Base-by-base conservation (phyloP, 2,797 vertebrate species). In the Crenuchus spilurus region DNA sequence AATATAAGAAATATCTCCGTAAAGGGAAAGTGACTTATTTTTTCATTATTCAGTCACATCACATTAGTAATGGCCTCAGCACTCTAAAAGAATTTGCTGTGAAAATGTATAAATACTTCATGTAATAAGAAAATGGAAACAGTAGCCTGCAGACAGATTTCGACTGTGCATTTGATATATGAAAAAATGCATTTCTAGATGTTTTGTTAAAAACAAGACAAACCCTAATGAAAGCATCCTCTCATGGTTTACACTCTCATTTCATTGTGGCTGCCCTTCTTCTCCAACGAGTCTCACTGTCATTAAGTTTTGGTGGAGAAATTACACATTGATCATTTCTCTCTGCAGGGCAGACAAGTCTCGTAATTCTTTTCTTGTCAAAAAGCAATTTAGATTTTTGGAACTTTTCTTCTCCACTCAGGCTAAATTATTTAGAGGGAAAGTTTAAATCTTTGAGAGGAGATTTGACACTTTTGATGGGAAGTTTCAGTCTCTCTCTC, bases 321-420 rank as follows among this genome's bases (percentile, higher is more conserved):
- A 74, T 58, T 55, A 48, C 41, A 67, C 67, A 62, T 77, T 74
- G 63, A 71, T 72, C 72, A 4, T 75, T 75, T 72, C 72, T 6
- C 20, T 51, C 46, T 51, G 42, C 46, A 22, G 41, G 48, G 33
- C 51, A 58, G 54, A 71, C 61, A 67, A 44, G 66, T 42, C 63
- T 72, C 51, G 14, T 70, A 42, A 65, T 26, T 69, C 26, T 60
- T 33, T 60, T 55, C 11, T 57, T 55, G 8, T 77, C 46, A 74
- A 42, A 74, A 67, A 44, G 30, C 26, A 18, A 66, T 80, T 55
- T 54, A 42, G 46, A 73, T 48, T 35, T 67, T 46, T 26, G 0
- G 31, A 75, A 68, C 67, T 64, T 76, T 58, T 30, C 35, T 67
- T 63, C 46, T 68, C 0, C 39, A 54, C 22, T 41, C 28, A 46